phyloP scores from a whole-genome alignment of 1,140 invertebrate genomes.

The Macrostomum lignano region DNA sequence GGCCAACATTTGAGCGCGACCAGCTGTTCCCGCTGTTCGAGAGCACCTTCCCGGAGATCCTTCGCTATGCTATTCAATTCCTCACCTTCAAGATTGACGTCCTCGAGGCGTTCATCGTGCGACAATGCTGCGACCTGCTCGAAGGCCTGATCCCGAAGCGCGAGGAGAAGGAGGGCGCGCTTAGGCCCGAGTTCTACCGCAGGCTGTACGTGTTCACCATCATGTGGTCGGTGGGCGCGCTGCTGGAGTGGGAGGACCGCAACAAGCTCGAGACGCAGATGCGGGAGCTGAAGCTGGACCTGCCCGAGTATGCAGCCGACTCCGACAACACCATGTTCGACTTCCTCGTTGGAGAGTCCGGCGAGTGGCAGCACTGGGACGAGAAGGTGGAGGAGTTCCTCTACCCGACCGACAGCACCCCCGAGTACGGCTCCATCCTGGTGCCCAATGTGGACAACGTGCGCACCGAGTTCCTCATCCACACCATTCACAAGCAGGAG shows the following conservation, averaged over 20 bases:
- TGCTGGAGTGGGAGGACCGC: conserved; percentile 54
- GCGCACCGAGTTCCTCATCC: conserved; percentile 17
- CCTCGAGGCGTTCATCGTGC: conserved; percentile 59
- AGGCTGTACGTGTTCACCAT: conserved; percentile 39
- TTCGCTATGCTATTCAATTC: conserved; percentile 53
- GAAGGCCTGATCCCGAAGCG: conserved; percentile 45
- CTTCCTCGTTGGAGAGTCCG: conserved; percentile 46
- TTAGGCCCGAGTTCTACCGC: no score
- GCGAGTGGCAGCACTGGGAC: conserved; percentile 59
- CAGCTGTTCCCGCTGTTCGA: conserved; percentile 43
- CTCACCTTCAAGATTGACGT: conserved; percentile 51
- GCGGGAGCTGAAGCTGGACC: conserved; percentile 11
- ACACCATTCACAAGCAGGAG: conserved; percentile 21
- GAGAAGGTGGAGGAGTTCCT: conserved; percentile 41
- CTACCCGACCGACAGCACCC: conserved; percentile 51
- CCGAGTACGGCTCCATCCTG: conserved; percentile 26
- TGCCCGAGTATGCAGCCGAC: conserved; percentile 14
- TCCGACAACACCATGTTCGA: conserved; percentile 42
- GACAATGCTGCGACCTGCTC: conserved; percentile 35
- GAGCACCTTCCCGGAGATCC: conserved; percentile 45
- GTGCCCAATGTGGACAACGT: conserved; percentile 25
- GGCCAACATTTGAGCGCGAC: conserved; percentile 36
- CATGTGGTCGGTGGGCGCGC: conserved; percentile 61
- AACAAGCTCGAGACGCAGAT: conserved; percentile 23
- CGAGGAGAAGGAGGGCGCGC: conserved; percentile 1